phyloP scores from a whole-genome alignment of 2,113 vertebrate species.

The Dromaius novaehollandiae region DNA sequence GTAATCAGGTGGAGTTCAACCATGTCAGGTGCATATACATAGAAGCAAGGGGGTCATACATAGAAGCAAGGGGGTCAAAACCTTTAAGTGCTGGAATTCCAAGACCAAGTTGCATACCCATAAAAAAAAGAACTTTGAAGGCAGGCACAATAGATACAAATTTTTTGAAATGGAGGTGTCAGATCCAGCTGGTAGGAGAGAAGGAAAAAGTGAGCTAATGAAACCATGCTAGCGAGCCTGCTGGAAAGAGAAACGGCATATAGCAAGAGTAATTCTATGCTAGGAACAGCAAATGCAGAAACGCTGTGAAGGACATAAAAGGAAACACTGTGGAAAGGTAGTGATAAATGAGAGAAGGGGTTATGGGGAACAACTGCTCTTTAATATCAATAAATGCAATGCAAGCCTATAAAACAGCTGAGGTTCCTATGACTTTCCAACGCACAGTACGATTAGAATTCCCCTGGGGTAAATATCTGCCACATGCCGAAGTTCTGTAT shows the following conservation, averaged over 20 bases:
- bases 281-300: background rate
- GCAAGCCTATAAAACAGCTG: background rate
- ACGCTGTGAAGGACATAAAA: background rate
- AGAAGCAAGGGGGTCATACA: background rate
- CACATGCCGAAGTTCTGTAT: background rate
- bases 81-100: background rate
- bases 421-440: background rate
- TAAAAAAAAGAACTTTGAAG: background rate
- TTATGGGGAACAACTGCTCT: background rate
- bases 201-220: background rate
- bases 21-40: background rate
- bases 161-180: background rate
- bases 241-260: background rate
- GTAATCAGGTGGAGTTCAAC: conserved; percentile 21
- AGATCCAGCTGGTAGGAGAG: background rate
- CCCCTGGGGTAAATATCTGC: background rate
- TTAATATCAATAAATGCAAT: background rate
- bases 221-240: background rate
- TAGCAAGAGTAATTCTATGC: background rate
- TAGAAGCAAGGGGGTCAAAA: background rate
- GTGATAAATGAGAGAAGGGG: background rate
- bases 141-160: background rate
- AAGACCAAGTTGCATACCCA: background rate
- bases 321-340: background rate
- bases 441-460: background rate